Evolutionary conservation across 2,797 vertebrate species (phyloP), one percentile per base, ranked within the genome.

Genomic region (Melanotaenia nigrans): DNA sequence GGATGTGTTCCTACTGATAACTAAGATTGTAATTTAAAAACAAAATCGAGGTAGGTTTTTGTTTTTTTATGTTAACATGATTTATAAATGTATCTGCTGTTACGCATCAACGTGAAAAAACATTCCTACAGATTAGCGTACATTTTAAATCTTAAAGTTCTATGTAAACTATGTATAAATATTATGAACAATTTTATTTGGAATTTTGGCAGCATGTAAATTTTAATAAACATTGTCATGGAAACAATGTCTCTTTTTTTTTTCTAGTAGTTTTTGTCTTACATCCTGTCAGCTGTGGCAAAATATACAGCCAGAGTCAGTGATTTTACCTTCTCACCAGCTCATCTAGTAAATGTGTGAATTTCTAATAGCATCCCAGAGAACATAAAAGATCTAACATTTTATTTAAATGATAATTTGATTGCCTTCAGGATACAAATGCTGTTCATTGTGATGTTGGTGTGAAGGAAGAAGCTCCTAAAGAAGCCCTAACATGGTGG

Each of bases 121-220:
- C 64, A 59, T 32, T 78, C 28, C 65, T 84, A 56, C 65, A 70
- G 54, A 82, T 80, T 47, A 86, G 71, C 51, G 65, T 81, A 81
- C 73, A 67, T 78, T 81, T 78, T 8, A 68, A 42, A 75, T 61
- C 57, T 79, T 61, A 59, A 78, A 79, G 47, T 71, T 89, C 63
- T 80, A 78, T 92, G 89, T 94, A 91, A 88, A 94, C 93, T 79
- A 89, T 94, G 92, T 94, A 91, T 68, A 94, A 89, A 93, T 82
- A 83, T 84, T 71, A 83, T 64, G 42, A 89, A 85, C 89, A 87
- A 64, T 89, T 93, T 88, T 86, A 90, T 90, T 71, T 87, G 84
- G 79, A 56, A 71, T 90, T 82, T 84, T 83, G 78, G 68, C 85
- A 80, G 93, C 93, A 95, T 95, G 94, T 92, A 86, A 58, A 91